phyloP scores from a whole-genome alignment of 2,113 vertebrate species.

The Salvator merianae region DNA sequence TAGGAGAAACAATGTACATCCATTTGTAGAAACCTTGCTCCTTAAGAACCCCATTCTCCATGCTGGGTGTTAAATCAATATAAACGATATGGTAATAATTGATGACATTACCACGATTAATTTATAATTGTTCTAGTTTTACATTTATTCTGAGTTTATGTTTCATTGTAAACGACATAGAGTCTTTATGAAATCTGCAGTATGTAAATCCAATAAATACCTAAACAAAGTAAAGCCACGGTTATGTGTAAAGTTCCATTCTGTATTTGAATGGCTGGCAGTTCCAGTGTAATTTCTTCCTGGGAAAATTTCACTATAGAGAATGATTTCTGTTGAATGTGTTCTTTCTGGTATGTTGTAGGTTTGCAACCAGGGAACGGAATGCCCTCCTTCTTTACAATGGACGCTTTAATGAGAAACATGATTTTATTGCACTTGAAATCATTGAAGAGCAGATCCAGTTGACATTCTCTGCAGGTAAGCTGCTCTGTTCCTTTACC shows the following conservation, averaged over 20 bases:
- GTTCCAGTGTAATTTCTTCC: background rate
- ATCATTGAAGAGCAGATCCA: slow-evolving; percentile 95
- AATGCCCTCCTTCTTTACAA: slow-evolving; percentile 94
- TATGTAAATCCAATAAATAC: too few species aligned
- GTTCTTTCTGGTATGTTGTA: slow-evolving; percentile 43
- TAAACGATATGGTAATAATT: too few species aligned
- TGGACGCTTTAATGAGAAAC: slow-evolving; percentile 95
- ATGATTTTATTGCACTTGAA: slow-evolving; percentile 96
- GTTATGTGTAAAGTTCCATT: background rate
- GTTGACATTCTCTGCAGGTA: slow-evolving; percentile 96
- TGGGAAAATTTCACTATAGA: background rate
- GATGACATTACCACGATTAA: too few species aligned
- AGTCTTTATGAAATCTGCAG: too few species aligned
- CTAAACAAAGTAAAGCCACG: too few species aligned
- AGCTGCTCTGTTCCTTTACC: background rate
- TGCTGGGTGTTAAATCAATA: too few species aligned
- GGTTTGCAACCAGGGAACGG: slow-evolving; percentile 91
- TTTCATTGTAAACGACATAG: too few species aligned
- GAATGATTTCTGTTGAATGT: slow-evolving; percentile 16
- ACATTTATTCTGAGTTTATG: too few species aligned
- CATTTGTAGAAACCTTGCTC: too few species aligned
- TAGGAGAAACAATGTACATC: too few species aligned
- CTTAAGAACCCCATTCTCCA: too few species aligned
- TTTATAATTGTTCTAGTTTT: too few species aligned
- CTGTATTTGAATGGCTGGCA: background rate